phyloP scores from a whole-genome alignment of 1,140 invertebrate genomes.

The Ptiloglossa arizonensis region DNA sequence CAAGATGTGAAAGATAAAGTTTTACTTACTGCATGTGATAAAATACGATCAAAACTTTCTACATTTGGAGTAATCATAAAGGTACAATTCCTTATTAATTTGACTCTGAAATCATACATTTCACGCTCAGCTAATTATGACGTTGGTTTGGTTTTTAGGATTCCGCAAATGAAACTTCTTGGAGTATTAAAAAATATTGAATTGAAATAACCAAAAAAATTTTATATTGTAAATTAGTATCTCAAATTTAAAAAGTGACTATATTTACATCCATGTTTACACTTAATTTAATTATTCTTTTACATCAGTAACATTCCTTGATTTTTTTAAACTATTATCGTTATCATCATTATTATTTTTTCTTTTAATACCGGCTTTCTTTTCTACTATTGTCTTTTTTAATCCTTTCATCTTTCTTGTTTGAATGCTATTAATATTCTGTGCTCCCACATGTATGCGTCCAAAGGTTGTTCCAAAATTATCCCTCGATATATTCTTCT shows the following conservation, averaged over 20 bases:
- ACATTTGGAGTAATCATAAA: constrained; percentile 85
- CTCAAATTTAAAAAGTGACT: constrained; percentile 27
- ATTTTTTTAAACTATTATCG: constrained; percentile 64
- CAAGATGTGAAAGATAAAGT: constrained; percentile 82
- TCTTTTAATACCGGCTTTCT: constrained; percentile 83
- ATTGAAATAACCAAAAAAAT: neutral
- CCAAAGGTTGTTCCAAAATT: constrained; percentile 94
- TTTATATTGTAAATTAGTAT: constrained; percentile 2
- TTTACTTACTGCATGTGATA: constrained; percentile 88
- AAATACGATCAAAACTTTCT: constrained; percentile 85
- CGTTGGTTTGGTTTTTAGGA: constrained; percentile 77
- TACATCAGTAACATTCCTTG: constrained; percentile 49
- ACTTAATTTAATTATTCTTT: neutral
- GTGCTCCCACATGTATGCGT: constrained; percentile 95
- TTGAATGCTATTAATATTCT: constrained; percentile 93
- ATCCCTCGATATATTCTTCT: constrained; percentile 95
- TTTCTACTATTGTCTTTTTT: constrained; percentile 88
- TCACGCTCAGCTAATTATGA: neutral
- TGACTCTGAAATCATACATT: neutral
- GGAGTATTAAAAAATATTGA: constrained; percentile 75
- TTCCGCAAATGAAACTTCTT: constrained; percentile 83
- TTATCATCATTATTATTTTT: constrained; percentile 79
- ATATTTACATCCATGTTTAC: constrained; percentile 6
- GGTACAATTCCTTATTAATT: constrained; percentile 55
- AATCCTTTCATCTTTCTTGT: constrained; percentile 97